Evolutionary conservation across 2,113 vertebrate genomes (phyloP).

Genomic region (Hucho hucho): DNA sequence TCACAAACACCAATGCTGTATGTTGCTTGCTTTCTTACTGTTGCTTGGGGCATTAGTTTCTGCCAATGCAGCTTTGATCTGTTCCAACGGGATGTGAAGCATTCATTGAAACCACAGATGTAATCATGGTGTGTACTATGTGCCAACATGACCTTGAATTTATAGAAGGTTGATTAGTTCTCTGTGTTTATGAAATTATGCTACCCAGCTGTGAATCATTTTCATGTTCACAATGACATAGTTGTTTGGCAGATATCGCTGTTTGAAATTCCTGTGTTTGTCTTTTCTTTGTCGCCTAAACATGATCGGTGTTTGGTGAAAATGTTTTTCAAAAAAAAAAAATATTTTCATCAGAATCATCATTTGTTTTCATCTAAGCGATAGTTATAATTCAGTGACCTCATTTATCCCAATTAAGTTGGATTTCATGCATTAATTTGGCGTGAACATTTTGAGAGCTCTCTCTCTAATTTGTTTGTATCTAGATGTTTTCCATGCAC

Average conservation of each 20-base stretch:
- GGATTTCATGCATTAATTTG: conserved; percentile 14
- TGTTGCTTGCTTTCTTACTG: conserved; percentile 25
- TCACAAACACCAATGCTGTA: conserved; percentile 34
- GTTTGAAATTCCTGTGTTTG: conserved; percentile 37
- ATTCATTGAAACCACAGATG: conserved; percentile 44
- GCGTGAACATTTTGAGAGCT: conserved; percentile 32
- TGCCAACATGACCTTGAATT: conserved; percentile 29
- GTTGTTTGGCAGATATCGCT: conserved; percentile 26
- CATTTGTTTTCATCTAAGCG: no score
- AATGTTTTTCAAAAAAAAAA: no score
- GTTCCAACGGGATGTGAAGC: conserved; percentile 23
- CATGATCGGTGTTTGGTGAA: conserved; percentile 23
- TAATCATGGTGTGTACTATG: conserved; percentile 50
- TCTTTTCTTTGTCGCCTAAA: conserved; percentile 30
- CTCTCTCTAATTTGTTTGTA: conserved; percentile 24
- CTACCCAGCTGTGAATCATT: conserved; percentile 63
- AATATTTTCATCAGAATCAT: no score
- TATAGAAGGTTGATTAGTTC: conserved; percentile 42
- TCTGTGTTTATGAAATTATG: conserved; percentile 45
- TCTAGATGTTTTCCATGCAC: conserved; percentile 26
- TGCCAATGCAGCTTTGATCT: conserved; percentile 35
- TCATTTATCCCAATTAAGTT: not conserved
- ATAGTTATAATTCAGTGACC: not conserved
- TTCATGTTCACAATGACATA: conserved; percentile 33
- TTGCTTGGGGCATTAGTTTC: conserved; percentile 20